phyloP scores from a whole-genome alignment of 2,113 vertebrate genomes.

The Damaliscus lunatus region DNA sequence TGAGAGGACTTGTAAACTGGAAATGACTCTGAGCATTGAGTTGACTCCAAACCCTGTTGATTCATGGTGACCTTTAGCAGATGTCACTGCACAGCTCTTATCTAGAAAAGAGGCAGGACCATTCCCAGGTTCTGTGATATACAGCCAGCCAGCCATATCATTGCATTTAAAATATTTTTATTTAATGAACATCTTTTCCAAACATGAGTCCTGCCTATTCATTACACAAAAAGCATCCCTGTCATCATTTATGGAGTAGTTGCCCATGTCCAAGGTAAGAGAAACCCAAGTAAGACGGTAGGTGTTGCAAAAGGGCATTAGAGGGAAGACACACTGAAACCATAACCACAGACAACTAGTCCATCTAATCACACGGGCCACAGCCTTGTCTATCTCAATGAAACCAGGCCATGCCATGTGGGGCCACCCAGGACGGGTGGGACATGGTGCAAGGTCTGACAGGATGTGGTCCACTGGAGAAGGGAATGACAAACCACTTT shows the following conservation, averaged over 20 bases:
- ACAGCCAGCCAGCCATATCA: neutral
- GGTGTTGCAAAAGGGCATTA: no score
- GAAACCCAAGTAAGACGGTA: no score
- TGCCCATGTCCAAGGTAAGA: no score
- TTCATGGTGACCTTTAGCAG: neutral
- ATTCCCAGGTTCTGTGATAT: neutral
- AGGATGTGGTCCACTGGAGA: no score
- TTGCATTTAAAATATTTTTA: neutral
- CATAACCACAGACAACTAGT: no score
- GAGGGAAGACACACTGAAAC: no score
- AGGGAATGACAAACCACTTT: no score
- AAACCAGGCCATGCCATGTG: no score
- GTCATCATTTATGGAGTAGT: neutral
- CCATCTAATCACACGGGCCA: no score
- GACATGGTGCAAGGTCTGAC: no score
- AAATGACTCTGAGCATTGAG: constrained; percentile 23
- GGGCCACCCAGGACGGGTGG: no score
- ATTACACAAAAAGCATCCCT: neutral
- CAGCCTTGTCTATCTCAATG: no score
- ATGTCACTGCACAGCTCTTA: neutral
- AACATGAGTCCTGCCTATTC: neutral
- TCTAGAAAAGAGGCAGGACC: neutral
- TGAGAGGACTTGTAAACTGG: neutral
- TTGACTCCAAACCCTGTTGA: neutral
- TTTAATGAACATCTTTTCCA: neutral